A percentile compares a stretch with the other conserved stretches of the same genome.
Conservation (phyloP, 2,797 vertebrate genomes). For the Trachurus trachurus region DNA sequence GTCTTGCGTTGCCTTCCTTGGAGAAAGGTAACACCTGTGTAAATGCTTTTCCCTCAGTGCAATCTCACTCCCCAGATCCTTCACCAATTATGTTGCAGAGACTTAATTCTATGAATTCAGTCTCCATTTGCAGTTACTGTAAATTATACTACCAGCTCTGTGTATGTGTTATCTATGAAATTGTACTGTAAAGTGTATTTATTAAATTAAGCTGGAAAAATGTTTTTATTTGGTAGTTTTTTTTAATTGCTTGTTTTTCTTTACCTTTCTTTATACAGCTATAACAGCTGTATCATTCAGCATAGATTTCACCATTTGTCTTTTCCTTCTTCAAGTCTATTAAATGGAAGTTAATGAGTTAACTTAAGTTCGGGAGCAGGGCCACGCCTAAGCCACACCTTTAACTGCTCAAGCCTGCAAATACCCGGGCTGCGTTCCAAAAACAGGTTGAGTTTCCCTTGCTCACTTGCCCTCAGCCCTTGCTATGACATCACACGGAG, state of each 20-base stretch:
- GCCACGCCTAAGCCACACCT: no score
- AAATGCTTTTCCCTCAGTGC: constrained; percentile 23
- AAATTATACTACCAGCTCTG: background rate
- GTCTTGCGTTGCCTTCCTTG: background rate
- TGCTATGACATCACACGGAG: no score
- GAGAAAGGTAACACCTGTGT: constrained; percentile 12
- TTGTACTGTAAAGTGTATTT: constrained; percentile 56
- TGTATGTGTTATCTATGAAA: constrained; percentile 36
- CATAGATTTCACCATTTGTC: constrained; percentile 22
- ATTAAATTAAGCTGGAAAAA: constrained; percentile 38
- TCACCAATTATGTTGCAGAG: constrained; percentile 7
- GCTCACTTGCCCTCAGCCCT: no score
- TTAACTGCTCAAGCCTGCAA: no score
- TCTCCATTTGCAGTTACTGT: constrained; percentile 16
- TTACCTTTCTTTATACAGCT: no score
- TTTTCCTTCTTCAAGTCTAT: constrained; percentile 6
- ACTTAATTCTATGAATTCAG: background rate
- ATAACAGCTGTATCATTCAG: constrained; percentile 11
- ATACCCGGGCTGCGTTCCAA: no score
- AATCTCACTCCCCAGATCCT: constrained; percentile 8
- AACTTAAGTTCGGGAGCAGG: no score
- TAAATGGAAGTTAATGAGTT: no score
- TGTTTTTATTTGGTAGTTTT: background rate
- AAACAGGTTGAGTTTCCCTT: no score
- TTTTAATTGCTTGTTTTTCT: constrained; percentile 3